Base-by-base conservation (phyloP, 1,140 invertebrate species). In the Holcopasites calliopsidis region DNA sequence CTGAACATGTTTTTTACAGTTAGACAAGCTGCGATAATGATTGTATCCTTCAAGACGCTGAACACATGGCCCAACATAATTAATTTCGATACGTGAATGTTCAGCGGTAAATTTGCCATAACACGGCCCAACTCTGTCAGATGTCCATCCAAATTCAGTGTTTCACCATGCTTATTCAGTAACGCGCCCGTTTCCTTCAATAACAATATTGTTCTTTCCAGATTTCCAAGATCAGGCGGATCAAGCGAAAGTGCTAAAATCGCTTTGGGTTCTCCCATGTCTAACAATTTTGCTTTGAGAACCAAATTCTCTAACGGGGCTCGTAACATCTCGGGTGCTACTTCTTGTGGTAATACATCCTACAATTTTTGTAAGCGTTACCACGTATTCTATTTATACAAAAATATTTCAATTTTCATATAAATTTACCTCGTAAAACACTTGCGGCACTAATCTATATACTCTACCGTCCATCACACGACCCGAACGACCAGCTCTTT, bases 401-500 rank as follows among this genome's bases (percentile, higher is more conserved):
- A 6, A 10, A 3, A 72, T 1, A 21, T 60, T 38, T 68, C 61
- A 68, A 52, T 23, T 0, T 68, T 26, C 66, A 8, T 49, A 61
- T n/a, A 35, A 69, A 87, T 89, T 91, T 85, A 94, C 93, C 11
- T 93, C 85, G 89, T 96, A 99, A 88, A 98, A 97, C 7, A 88
- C 55, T 74, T 93, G 92, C 2, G 94, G 91, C 0, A 99, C 94
- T 79, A 99, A 92, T 57, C 98, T 92, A 88, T 98, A 99, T 3
- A 98, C 97, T 81, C 96, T 93, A 0, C 98, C 98, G 85, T 95
- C 93, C 44, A 95, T 93, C 0, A 98, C 94, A 77, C 98, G 94
- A 13, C 98, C 98, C 65, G 96, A 96, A 78, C 98, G 94, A 28
- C 98, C 98, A 64, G 96, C 95, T 72, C 98, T 93, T 92, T 99